These are phyloP conservation scores for Kryphioiulus occultus DNA, from an alignment of 2,888 invertebrate genomes.

Conservation along the genomic window DNA sequence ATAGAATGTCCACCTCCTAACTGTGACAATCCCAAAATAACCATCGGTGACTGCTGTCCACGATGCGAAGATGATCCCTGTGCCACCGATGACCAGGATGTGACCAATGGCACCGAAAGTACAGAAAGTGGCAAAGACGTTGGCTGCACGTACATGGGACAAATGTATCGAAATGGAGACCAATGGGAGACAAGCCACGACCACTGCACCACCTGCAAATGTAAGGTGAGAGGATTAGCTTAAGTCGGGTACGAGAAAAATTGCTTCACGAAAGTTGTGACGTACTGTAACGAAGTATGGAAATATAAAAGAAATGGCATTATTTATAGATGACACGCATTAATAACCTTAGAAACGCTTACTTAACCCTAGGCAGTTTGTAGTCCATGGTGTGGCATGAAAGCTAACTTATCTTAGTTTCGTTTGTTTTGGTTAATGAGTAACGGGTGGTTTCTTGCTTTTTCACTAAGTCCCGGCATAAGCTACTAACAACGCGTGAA, in stretches of 20 bases:
- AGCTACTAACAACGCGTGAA: slow-evolving; percentile 12
- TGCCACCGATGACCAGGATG: slow-evolving; percentile 50
- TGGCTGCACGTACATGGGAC: slow-evolving; percentile 71
- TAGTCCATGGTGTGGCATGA: slow-evolving; percentile 37
- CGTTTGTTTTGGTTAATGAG: slow-evolving; percentile 45
- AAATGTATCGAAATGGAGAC: slow-evolving; percentile 69
- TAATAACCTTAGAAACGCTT: background rate
- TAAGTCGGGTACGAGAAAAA: background rate
- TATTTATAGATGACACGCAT: background rate
- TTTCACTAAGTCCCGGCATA: background rate
- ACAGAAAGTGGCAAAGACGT: slow-evolving; percentile 63
- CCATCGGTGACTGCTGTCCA: slow-evolving; percentile 75
- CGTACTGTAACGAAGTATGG: background rate
- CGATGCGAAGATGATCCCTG: slow-evolving; percentile 73
- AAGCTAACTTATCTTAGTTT: slow-evolving; percentile 52
- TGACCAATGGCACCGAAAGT: slow-evolving; percentile 58
- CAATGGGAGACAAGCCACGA: slow-evolving; percentile 69
- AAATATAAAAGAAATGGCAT: background rate
- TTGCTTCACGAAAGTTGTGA: background rate
- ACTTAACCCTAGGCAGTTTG: slow-evolving; percentile 43
- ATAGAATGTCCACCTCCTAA: slow-evolving; percentile 79
- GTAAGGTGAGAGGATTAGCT: slow-evolving; percentile 69
- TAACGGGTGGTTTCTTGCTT: slow-evolving; percentile 21
- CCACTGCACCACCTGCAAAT: slow-evolving; percentile 76
- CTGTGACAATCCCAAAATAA: slow-evolving; percentile 71